Conservation (phyloP, 2,113 vertebrate species). For the Trochalopteron elliotii region DNA sequence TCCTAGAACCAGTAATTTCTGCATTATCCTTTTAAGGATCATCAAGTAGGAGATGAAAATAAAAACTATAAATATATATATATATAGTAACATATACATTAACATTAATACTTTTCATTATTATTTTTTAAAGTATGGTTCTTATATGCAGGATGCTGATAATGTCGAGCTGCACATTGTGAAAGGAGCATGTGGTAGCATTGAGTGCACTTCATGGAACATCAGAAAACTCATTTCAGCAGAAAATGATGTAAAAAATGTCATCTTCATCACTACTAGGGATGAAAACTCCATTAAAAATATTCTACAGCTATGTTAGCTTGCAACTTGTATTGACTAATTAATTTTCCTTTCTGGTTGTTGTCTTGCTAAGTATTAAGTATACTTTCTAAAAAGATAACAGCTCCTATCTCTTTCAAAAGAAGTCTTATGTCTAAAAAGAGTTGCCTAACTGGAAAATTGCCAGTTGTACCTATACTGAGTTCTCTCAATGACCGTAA, state of each 20-base stretch:
- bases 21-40: background rate
- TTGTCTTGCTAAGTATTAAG: background rate
- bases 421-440: background rate
- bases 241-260: background rate
- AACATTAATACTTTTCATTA: background rate
- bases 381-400: background rate
- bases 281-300: background rate
- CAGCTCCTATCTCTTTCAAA: background rate
- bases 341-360: background rate
- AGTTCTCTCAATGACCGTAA: background rate
- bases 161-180: background rate
- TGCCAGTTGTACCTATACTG: accelerated
- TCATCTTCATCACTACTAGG: background rate
- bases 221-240: background rate
- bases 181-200: background rate
- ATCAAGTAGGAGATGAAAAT: background rate
- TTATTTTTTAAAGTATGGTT: background rate
- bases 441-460: background rate
- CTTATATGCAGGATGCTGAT: background rate
- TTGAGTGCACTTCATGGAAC: background rate
- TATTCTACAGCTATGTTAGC: background rate
- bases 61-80: background rate
- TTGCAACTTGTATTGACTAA: background rate
- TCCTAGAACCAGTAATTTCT: background rate
- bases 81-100: background rate